Conservation (phyloP, 2,888 invertebrate species). For the Argyra leucocephala region DNA sequence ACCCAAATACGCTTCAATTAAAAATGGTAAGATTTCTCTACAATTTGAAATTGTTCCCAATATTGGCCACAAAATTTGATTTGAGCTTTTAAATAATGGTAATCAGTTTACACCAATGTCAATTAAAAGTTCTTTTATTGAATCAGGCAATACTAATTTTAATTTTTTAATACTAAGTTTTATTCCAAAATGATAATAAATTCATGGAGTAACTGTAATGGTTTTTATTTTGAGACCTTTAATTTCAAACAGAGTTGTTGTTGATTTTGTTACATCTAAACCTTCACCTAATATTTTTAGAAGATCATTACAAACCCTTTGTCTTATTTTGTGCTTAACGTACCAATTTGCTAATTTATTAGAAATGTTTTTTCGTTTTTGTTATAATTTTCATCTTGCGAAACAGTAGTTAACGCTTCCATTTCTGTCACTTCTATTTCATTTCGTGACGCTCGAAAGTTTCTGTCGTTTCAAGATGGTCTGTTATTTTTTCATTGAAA, state of each 20-base stretch:
- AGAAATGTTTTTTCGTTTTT: too few relatives aligned
- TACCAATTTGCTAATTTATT: too few relatives aligned
- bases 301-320: not conserved
- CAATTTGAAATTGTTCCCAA: not conserved
- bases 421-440: too few relatives aligned
- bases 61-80: not conserved
- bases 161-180: not conserved
- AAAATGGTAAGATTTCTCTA: conserved; percentile 5
- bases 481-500: too few relatives aligned
- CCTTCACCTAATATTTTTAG: not conserved
- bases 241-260: not conserved
- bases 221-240: not conserved
- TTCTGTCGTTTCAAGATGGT: too few relatives aligned
- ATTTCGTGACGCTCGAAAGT: too few relatives aligned
- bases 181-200: not conserved
- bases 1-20: conserved; percentile 8
- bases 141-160: not conserved
- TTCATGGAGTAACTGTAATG: not conserved
- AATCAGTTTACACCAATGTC: not conserved
- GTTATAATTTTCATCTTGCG: too few relatives aligned
- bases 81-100: not conserved
- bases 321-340: not conserved
- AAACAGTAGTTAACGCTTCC: too few relatives aligned
- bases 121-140: conserved; percentile 2
- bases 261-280: not conserved